These are phyloP conservation scores for Eumeta japonica DNA, from an alignment of 1,140 invertebrate genomes.

Conservation along the genomic window DNA sequence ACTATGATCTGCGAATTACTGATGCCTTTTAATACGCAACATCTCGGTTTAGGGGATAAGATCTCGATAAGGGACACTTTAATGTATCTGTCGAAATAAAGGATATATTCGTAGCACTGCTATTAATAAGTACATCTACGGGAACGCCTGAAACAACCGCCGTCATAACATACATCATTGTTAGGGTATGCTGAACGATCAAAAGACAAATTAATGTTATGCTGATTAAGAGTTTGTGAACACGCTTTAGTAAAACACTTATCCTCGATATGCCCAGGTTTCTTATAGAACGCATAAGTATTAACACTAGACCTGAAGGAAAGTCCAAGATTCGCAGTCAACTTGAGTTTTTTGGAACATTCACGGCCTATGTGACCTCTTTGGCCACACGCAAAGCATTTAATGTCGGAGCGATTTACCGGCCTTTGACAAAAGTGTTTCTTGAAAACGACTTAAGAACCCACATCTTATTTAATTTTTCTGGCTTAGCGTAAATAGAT, in stretches of 20 bases:
- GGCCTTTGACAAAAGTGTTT: neutral
- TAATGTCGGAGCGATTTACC: neutral
- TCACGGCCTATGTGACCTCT: conserved; percentile 1
- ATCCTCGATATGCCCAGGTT: conserved; percentile 11
- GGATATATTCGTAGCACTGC: neutral
- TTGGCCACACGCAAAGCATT: conserved; percentile 8
- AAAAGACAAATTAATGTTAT: conserved; percentile 11
- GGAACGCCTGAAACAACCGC: conserved; percentile 1
- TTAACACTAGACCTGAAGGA: too few species aligned
- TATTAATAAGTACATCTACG: conserved; percentile 3
- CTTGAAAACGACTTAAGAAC: neutral
- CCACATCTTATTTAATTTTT: too few species aligned
- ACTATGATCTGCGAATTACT: conserved; percentile 10
- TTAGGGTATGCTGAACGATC: neutral
- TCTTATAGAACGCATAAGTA: conserved; percentile 14
- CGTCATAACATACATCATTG: conserved; percentile 7
- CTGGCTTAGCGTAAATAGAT: conserved; percentile 12
- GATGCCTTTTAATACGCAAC: conserved; percentile 12
- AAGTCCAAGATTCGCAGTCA: too few species aligned
- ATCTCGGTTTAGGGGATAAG: conserved; percentile 6
- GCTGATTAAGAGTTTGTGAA: conserved; percentile 7
- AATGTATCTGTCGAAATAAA: neutral
- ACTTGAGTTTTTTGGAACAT: neutral
- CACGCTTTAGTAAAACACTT: conserved; percentile 14
- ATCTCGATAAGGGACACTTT: neutral